Base-by-base conservation (phyloP, 2,797 vertebrate species). In the Aphelocoma californica region DNA sequence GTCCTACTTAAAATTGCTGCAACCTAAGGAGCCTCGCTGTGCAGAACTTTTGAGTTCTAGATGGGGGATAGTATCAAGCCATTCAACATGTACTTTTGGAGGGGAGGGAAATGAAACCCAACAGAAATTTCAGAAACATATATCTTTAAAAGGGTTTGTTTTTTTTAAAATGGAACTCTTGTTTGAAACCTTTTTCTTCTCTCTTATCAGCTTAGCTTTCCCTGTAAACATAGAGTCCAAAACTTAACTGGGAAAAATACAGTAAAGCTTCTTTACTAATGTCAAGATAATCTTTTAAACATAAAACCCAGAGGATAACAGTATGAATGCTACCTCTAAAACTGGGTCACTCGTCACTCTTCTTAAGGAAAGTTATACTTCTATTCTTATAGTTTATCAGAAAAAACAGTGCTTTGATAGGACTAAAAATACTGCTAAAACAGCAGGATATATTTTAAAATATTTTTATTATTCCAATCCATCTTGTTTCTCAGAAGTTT, bases 281-380 rank as follows among this genome's bases (percentile, higher is more conserved):
- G 96, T 94, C 92, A 90, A 91, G 94, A 97, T 97, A 96, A 97
- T 96, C 93, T 97, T 95, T 95, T 91, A 96, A 95, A 95, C 67
- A 82, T 93, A 96, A 97, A 86, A 61, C 84, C 57, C 66, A 93
- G 86, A 86, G 91, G 94, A 96, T 94, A 96, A 91, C 3, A 13
- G 72, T 85, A 91, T 78, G 79, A 92, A 96, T 88, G 38, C 45
- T 92, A 92, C 90, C 64, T 88, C 82, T 91, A 79, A 96, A 97
- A 95, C 88, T 93, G 67, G 94, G 95, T 96, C 95, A 94, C 48
- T 91, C 17, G 0, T 88, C 80, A 67, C 8, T 92, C 48, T 80
- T 94, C 84, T 94, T 90, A 93, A 90, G 82, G 86, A 91, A 96
- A 95, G 32, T 73, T 90, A 32, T 80, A 24, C 31, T 90, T 62